Conservation (phyloP, 1,140 invertebrate species). For the Bombus superbus region DNA sequence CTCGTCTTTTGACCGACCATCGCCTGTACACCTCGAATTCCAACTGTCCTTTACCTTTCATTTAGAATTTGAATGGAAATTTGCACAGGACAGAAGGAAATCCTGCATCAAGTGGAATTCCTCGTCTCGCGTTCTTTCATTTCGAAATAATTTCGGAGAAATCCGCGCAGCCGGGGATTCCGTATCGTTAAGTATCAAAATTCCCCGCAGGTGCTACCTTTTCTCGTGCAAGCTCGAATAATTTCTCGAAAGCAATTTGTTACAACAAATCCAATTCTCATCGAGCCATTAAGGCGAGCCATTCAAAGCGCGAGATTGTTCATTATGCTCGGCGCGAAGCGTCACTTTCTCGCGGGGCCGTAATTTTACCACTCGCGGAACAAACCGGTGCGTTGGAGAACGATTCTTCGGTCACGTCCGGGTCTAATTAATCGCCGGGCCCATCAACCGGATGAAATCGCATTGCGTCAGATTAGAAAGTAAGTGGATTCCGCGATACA, state of each 20-base stretch:
- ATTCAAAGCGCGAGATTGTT: background rate
- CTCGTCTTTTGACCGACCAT: background rate
- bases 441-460: slow-evolving; percentile 2
- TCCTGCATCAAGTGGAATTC: background rate
- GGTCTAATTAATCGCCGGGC: slow-evolving; percentile 11
- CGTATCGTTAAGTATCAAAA: background rate
- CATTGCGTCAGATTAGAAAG: slow-evolving; percentile 25
- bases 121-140: background rate
- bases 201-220: background rate
- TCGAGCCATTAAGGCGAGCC: background rate
- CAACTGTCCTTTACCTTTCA: background rate
- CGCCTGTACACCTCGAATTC: background rate
- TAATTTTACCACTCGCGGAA: background rate
- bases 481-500: slow-evolving; percentile 17
- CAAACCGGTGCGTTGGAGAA: background rate
- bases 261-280: background rate
- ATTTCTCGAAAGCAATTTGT: background rate
- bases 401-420: background rate
- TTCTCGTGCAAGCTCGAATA: background rate
- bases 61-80: background rate
- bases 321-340: background rate
- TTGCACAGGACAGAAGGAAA: background rate
- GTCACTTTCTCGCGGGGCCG: background rate
- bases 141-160: background rate
- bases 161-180: background rate